A percentile compares a stretch with the other conserved stretches of the same genome.
phyloP scores from a whole-genome alignment of 2,113 vertebrate genomes.

The Campylomormyrus tamandua region DNA sequence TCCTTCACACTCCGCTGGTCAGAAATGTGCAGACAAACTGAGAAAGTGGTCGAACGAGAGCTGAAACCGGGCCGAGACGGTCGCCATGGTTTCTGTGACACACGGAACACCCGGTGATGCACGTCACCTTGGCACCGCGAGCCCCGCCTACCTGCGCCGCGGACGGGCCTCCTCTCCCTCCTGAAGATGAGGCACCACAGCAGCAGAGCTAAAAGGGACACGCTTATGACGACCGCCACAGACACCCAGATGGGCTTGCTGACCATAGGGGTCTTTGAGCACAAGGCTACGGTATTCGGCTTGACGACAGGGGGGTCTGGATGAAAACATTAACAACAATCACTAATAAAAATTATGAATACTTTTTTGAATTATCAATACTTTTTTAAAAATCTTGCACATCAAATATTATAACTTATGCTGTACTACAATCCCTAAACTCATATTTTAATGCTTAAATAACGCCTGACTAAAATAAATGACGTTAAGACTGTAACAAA shows the following conservation, averaged over 20 bases:
- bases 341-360: neutral
- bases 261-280: neutral
- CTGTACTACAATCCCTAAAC: neutral
- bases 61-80: neutral
- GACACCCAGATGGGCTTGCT: slow-evolving; percentile 42
- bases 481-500: neutral
- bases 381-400: neutral
- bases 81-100: neutral
- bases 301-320: slow-evolving; percentile 20
- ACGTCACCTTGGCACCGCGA: neutral
- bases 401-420: neutral
- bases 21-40: neutral
- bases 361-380: neutral
- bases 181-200: slow-evolving; percentile 53
- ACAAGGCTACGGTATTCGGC: neutral
- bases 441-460: neutral
- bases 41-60: neutral
- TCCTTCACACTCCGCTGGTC: neutral
- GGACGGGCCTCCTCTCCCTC: slow-evolving; percentile 24
- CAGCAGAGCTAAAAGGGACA: slow-evolving; percentile 44
- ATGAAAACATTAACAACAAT: neutral
- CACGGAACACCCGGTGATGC: neutral
- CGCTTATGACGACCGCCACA: slow-evolving; percentile 33
- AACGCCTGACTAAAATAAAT: neutral
- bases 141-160: slow-evolving; percentile 34